Percentiles rank a stretch among this genome's conserved stretches.
Evolutionary conservation across 2,797 vertebrate species (phyloP).

Genomic region (Oreochromis mossambicus): DNA sequence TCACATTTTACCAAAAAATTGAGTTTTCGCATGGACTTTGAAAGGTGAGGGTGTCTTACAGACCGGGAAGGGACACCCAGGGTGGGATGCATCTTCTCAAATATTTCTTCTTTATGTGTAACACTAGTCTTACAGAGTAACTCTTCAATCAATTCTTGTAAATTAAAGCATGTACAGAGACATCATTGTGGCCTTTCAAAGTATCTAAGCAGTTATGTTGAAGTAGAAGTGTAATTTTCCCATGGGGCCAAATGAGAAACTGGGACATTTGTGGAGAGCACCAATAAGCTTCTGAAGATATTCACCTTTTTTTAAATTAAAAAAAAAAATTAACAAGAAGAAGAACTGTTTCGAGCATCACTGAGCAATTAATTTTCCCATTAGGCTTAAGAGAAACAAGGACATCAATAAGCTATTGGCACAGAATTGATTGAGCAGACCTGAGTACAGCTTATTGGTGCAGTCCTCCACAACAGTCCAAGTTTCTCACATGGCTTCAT

Average conservation of each 20-base stretch:
- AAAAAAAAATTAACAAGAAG: not conserved
- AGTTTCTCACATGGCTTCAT: not conserved
- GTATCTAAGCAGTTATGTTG: not conserved
- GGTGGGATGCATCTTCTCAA: not conserved
- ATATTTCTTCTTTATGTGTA: not conserved
- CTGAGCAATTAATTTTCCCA: not conserved
- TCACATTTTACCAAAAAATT: not conserved
- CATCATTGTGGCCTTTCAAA: not conserved
- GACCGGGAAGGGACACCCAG: accelerated
- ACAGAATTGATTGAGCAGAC: not conserved
- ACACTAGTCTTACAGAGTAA: accelerated
- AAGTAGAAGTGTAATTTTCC: accelerated
- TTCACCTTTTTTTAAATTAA: accelerated
- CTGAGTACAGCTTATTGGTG: not conserved
- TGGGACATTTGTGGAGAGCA: not conserved
- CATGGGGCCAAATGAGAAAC: accelerated
- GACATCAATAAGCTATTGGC: not conserved
- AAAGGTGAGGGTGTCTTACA: not conserved
- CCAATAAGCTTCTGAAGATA: not conserved
- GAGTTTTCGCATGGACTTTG: not conserved
- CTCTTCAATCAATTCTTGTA: not conserved
- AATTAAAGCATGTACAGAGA: not conserved
- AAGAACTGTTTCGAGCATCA: not conserved
- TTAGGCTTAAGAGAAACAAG: not conserved
- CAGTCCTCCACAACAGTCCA: not conserved